Base-by-base conservation (phyloP, 2,797 vertebrate genomes). In the Lithobates sylvaticus region DNA sequence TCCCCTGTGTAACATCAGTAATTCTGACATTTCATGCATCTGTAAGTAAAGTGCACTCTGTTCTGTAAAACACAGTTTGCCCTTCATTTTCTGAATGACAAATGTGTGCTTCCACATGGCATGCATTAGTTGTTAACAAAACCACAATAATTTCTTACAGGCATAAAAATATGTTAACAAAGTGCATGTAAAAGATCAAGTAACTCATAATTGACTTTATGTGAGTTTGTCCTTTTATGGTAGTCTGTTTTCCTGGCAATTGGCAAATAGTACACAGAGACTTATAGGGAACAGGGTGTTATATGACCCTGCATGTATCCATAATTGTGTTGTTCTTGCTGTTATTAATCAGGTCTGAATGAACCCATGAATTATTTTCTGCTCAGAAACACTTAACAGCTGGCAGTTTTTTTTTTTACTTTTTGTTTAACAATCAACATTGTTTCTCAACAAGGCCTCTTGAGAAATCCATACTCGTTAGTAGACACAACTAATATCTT, bases 191-290 rank as follows among this genome's bases (percentile, higher is more conserved):
- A 54, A 27, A 47, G 23, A 75, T 39, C 39, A 39, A 86, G 77
- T 86, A 39, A 58, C 47, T 54, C 42, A 81, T 70, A 54, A 75
- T 71, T 64, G 21, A 70, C 42, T 76, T 47, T 54, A 39, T 54
- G 8, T 5, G 26, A 58, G 26, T 81, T 23, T 75, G n/a, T 69
- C 71, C 84, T 76, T 86, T 70, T 86, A 86, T 81, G 73, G 77
- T 15, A 39, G 27, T 69, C 39, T 23, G 8, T 75, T 68, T 81
- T 81, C 29, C 32, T 80, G 44, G 16, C 27, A 76, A 23, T n/a
- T 75, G 65, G 32, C 34, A 78, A 82, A 77, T 64, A 27, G 65
- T 32, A 26, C 26, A 32, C 36, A 76, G 44, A 58, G 42, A 50
- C 36, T 7, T 3, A 34, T 68, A 83, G 67, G 65, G 70, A 78